Conservation (phyloP, 2,888 invertebrate genomes). For the Ophion obscuratus region DNA sequence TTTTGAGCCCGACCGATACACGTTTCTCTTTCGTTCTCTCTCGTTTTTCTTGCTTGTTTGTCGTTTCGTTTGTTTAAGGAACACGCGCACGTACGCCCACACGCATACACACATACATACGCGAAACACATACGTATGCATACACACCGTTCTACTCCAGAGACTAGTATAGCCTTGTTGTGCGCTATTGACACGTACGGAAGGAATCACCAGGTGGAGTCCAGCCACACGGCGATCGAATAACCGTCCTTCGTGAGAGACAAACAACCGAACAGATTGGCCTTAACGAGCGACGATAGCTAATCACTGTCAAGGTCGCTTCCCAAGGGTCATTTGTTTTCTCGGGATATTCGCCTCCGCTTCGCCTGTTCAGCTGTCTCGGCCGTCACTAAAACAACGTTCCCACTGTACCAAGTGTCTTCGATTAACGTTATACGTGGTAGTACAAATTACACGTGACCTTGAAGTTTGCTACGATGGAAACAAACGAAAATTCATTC, state of each 20-base stretch:
- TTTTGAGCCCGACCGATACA: not conserved
- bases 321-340: conserved; percentile 90
- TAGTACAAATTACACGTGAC: conserved; percentile 31
- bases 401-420: conserved; percentile 83
- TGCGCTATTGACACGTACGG: conserved; percentile 80
- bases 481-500: too few relatives aligned
- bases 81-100: conserved; percentile 8
- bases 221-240: conserved; percentile 82
- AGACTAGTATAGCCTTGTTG: conserved; percentile 78
- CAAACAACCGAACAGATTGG: conserved; percentile 78
- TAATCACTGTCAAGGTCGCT: conserved; percentile 84
- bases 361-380: conserved; percentile 84
- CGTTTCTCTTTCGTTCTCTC: not conserved
- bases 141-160: conserved; percentile 63
- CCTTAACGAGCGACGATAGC: conserved; percentile 84
- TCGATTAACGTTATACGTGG: conserved; percentile 70
- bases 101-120: conserved; percentile 16
- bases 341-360: conserved; percentile 89
- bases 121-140: conserved; percentile 9
- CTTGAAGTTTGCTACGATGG: not conserved
- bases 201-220: conserved; percentile 82
- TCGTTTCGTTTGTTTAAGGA: not conserved
- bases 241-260: conserved; percentile 80
- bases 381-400: conserved; percentile 84
- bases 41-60: not conserved